These are phyloP conservation scores for Thalassoma bifasciatum DNA, from an alignment of 2,113 vertebrate species.

Conservation along the genomic window DNA sequence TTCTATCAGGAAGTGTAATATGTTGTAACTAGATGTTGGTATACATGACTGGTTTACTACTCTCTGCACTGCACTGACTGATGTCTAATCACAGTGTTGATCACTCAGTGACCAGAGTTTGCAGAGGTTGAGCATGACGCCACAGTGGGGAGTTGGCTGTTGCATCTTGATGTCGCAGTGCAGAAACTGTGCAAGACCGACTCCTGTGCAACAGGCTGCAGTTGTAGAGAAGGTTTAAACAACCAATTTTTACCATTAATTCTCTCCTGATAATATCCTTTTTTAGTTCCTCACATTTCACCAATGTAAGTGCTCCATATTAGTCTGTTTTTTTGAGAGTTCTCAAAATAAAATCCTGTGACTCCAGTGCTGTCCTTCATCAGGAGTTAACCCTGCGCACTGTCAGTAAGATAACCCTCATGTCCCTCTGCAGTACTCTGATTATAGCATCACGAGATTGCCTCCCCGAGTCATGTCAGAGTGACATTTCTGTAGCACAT, in stretches of 20 bases:
- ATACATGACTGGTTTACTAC: background rate
- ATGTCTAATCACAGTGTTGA: background rate
- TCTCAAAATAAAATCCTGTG: background rate
- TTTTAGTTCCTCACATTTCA: background rate
- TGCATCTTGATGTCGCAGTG: constrained; percentile 69
- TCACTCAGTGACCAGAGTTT: background rate
- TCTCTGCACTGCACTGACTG: background rate
- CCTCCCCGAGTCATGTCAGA: constrained; percentile 8
- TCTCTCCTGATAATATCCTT: background rate
- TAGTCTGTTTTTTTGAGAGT: background rate
- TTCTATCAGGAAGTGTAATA: background rate
- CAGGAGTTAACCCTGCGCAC: background rate
- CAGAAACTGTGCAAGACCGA: constrained; percentile 38
- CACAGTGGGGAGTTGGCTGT: constrained; percentile 40
- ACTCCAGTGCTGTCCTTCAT: background rate
- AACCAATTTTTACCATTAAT: background rate
- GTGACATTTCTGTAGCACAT: background rate
- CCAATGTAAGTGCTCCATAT: background rate
- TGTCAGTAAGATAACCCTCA: background rate
- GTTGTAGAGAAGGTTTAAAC: background rate
- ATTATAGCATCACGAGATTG: background rate
- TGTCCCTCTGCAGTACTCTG: background rate
- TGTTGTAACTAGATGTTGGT: background rate
- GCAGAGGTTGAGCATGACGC: constrained; percentile 34
- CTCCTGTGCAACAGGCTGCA: constrained; percentile 46